phyloP scores from a whole-genome alignment of 2,888 invertebrate species.

The Pteria penguin region DNA sequence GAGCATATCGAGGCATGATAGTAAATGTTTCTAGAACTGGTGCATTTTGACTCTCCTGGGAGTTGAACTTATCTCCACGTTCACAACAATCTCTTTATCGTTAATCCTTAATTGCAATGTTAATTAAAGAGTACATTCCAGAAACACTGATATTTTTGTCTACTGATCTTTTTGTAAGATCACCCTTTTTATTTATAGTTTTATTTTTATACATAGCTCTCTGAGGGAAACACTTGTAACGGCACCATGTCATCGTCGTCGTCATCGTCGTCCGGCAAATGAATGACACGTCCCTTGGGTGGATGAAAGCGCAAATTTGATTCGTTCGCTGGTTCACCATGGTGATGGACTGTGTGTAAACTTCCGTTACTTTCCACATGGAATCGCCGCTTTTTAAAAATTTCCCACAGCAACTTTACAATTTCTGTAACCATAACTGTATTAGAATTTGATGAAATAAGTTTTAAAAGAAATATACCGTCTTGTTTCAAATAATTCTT shows the following conservation, averaged over 20 bases:
- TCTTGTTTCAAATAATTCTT: slow-evolving; percentile 40
- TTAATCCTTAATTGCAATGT: too few relatives aligned
- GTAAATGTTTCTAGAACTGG: too few relatives aligned
- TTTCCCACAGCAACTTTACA: slow-evolving; percentile 27
- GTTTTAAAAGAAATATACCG: slow-evolving; percentile 40
- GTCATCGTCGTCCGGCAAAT: not conserved
- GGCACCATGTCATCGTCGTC: not conserved
- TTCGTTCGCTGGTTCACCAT: not conserved
- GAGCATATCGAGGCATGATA: too few relatives aligned
- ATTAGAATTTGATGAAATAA: slow-evolving; percentile 34
- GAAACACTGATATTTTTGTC: too few relatives aligned
- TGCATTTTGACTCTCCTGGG: too few relatives aligned
- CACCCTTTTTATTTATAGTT: too few relatives aligned
- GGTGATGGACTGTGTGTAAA: slow-evolving; percentile 14
- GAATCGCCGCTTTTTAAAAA: slow-evolving; percentile 27
- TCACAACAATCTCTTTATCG: too few relatives aligned
- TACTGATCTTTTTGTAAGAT: too few relatives aligned
- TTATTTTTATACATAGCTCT: not conserved
- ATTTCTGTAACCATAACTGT: slow-evolving; percentile 32
- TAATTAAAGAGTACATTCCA: too few relatives aligned
- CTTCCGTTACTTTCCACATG: slow-evolving; percentile 22
- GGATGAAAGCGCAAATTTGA: not conserved
- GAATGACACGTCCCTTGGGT: not conserved
- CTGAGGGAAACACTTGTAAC: not conserved
- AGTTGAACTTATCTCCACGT: too few relatives aligned